Base-by-base conservation (phyloP, 1,140 invertebrate genomes). In the Augochlora pura region DNA sequence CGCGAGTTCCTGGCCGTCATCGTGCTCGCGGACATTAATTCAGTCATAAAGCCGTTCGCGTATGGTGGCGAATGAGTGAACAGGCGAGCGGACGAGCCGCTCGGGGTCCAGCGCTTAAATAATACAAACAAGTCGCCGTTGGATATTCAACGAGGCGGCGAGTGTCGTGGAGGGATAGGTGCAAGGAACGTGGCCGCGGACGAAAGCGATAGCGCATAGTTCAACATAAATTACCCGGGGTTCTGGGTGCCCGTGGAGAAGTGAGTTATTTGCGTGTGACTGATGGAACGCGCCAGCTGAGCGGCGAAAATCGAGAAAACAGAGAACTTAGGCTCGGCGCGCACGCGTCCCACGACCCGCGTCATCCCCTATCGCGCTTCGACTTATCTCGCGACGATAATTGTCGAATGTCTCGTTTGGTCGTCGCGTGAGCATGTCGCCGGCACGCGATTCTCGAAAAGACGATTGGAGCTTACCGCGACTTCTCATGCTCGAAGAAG, bases 221-320 rank as follows among this genome's bases (percentile, higher is more conserved):
- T 81, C 86, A 85, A 88, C 90, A 90, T 92, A 92, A 92, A 93
- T 93, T 93, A 92, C 88, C 84, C 12, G 86, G 84, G 85, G 78
- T 69, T 84, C 82, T 39, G 8, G 27, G 7, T 18, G 85, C 77
- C 84, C 76, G 85, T 86, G 87, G 87, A 89, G 90, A 91, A 91
- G 89, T 91, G 91, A 92, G 92, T 93, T 93, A 92, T 93, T 93
- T 92, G 91, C 90, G 92, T 90, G 91, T 91, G 91, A 92, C 90
- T 93, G 92, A 93, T 91, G 91, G 92, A 92, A 91, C 90, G 91
- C 87, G 90, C 89, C 92, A 92, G 91, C 91, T 92, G 91, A 91
- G 88, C 42, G 10, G 42, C 10, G 42, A 46, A 46, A 46, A 46
- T 46, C 10, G 42, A 46, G 86, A 92, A 90, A 90, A 86, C 86